A percentile compares a stretch with the other conserved stretches of the same genome.
Evolutionary conservation across 2,888 invertebrate species (phyloP).

Genomic region (Tuberolachnus salignus): DNA sequence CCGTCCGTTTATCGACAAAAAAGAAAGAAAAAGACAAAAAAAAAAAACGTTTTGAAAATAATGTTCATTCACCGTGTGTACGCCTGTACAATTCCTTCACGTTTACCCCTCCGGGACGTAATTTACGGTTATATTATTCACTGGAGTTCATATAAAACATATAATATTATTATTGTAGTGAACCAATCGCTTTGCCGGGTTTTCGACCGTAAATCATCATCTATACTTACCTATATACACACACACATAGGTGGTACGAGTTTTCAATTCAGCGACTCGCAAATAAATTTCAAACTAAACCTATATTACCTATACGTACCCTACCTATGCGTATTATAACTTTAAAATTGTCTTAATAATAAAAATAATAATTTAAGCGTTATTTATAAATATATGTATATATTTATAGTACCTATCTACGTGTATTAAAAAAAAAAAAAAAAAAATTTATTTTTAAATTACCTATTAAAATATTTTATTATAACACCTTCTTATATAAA

Average conservation of each 20-base stretch:
- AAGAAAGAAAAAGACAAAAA: not conserved
- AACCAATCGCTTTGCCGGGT: not conserved
- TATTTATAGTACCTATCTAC: too few relatives aligned
- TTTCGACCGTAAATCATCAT: constrained; percentile 30
- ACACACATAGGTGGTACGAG: too few relatives aligned
- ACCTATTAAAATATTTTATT: not conserved
- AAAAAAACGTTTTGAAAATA: not conserved
- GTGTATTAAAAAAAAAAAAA: too few relatives aligned
- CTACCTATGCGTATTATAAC: not conserved
- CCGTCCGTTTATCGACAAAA: constrained; percentile 12
- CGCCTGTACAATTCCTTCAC: not conserved
- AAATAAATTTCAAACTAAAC: not conserved
- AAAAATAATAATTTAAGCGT: not conserved
- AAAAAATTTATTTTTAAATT: too few relatives aligned
- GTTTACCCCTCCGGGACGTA: constrained; percentile 21
- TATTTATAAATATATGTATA: not conserved
- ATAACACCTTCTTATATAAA: not conserved
- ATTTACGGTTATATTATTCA: constrained; percentile 39
- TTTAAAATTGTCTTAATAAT: not conserved
- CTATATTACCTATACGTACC: too few relatives aligned
- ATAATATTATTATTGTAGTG: not conserved
- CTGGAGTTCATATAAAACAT: constrained; percentile 6
- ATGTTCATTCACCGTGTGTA: not conserved
- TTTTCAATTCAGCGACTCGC: not conserved
- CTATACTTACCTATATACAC: not conserved